These are phyloP conservation scores for Neopelma chrysocephalum DNA, from an alignment of 2,797 vertebrate genomes.

Conservation along the genomic window DNA sequence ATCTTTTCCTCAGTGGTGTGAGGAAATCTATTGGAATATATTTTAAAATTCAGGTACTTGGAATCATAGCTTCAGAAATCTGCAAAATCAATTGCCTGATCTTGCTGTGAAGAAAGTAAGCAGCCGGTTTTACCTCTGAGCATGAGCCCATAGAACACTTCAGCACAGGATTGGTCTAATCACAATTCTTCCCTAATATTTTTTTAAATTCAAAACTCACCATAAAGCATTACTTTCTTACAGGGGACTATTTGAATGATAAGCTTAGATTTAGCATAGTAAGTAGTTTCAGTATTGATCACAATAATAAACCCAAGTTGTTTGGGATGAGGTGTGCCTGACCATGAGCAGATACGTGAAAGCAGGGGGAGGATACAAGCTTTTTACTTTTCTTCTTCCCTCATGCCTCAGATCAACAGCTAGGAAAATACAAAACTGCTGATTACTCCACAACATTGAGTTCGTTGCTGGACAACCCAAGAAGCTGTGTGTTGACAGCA, in stretches of 20 bases:
- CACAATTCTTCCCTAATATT: not conserved
- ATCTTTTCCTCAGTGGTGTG: not conserved
- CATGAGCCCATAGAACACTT: not conserved
- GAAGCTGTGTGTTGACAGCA: not conserved
- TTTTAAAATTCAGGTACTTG: not conserved
- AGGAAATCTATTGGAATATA: not conserved
- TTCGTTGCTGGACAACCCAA: not conserved
- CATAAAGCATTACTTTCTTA: not conserved
- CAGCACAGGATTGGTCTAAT: not conserved
- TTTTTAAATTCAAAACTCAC: not conserved
- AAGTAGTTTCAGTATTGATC: not conserved
- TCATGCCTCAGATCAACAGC: not conserved
- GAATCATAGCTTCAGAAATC: not conserved
- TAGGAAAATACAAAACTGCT: not conserved
- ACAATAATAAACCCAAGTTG: not conserved
- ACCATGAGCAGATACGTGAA: not conserved
- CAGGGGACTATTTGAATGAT: not conserved
- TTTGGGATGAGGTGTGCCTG: not conserved
- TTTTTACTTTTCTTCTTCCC: not conserved
- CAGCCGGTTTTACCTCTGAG: not conserved
- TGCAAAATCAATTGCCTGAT: not conserved
- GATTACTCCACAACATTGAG: not conserved
- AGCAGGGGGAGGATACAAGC: fast-evolving
- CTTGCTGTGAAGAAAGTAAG: not conserved
- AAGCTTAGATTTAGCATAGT: not conserved